Evolutionary conservation across 2,888 invertebrate genomes (phyloP), one percentile per base, ranked within the genome.

Genomic region (Acrobasis consociella): DNA sequence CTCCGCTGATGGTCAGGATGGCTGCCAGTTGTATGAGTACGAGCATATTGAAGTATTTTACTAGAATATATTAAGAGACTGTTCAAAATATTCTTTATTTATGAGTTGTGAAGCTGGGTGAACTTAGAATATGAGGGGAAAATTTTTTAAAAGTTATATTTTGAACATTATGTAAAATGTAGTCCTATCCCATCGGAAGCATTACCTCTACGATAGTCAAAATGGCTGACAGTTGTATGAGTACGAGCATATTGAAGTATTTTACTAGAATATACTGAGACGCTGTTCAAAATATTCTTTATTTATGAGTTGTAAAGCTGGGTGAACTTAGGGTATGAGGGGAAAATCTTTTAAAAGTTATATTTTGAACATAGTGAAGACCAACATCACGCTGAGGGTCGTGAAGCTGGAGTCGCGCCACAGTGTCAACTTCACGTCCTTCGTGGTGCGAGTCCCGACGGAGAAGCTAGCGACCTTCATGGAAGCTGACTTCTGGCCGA

Each of bases 151-250:
- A 31, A 2, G 2, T 31, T 31, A 7, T 7, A 7, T 31, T 31
- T 8, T 31, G 31, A 7, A 31, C 31, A 5, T 31, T 31, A 31
- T 5, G 22, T 56, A 22, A 56, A 56, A 42, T 46, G 22, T 56
- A 22, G 22, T 46, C 46, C 7, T 9, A 42, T 46, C 56, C 56
- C 56, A 46, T 0, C 56, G 5, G 56, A 56, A 42, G 56, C 56
- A 42, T 56, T 22, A 46, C 56, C 13, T 16, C 56, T 56, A 13
- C 56, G 17, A 39, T 31, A 3, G 9, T 7, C 39, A 10, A 10
- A 42, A 56, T 17, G 13, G 42, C 42, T 16, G 8, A 13, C 46
- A 13, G 13, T 46, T n/a, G 46, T 11, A 13, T n/a, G 46, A 13
- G 5, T 2, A 1, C 5, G n/a, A 46, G 22, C 42, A 38, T 38